phyloP scores from a whole-genome alignment of 2,797 vertebrate species.

The Synanceia verrucosa region DNA sequence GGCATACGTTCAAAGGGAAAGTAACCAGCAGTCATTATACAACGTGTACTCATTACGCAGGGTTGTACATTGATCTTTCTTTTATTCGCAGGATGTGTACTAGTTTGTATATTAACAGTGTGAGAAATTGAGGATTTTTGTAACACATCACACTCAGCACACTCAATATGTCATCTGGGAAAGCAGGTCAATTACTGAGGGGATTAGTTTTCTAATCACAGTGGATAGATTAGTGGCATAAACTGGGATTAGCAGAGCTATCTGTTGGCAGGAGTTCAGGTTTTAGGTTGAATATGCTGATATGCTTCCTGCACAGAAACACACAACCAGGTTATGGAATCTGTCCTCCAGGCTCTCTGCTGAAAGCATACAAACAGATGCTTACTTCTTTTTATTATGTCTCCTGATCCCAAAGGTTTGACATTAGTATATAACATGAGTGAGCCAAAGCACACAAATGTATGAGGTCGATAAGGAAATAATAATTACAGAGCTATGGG shows the following conservation, averaged over 20 bases:
- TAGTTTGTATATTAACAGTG: slow-evolving; percentile 48
- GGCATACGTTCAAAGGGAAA: slow-evolving; percentile 44
- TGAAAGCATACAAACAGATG: background rate
- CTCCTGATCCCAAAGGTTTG: background rate
- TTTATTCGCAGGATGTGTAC: slow-evolving; percentile 40
- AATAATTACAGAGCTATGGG: background rate
- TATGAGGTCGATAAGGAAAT: background rate
- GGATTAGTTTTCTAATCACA: slow-evolving; percentile 43
- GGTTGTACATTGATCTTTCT: slow-evolving; percentile 51
- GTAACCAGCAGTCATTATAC: slow-evolving; percentile 51
- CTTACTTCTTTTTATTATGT: background rate
- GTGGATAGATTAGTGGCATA: slow-evolving; percentile 16
- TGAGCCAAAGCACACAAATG: background rate
- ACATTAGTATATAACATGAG: background rate
- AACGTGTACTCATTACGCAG: slow-evolving; percentile 59
- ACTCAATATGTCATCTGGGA: slow-evolving; percentile 42
- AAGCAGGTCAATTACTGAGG: slow-evolving; percentile 54
- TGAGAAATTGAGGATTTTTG: slow-evolving; percentile 24
- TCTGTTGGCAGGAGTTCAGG: slow-evolving; percentile 14
- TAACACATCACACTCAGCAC: slow-evolving; percentile 18
- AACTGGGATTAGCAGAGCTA: slow-evolving; percentile 28
- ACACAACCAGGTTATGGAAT: background rate
- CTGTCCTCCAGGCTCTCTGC: background rate
- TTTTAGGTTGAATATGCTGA: slow-evolving; percentile 10
- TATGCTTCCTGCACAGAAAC: background rate